phyloP scores from a whole-genome alignment of 2,888 invertebrate species.

The Spilarctia lutea region DNA sequence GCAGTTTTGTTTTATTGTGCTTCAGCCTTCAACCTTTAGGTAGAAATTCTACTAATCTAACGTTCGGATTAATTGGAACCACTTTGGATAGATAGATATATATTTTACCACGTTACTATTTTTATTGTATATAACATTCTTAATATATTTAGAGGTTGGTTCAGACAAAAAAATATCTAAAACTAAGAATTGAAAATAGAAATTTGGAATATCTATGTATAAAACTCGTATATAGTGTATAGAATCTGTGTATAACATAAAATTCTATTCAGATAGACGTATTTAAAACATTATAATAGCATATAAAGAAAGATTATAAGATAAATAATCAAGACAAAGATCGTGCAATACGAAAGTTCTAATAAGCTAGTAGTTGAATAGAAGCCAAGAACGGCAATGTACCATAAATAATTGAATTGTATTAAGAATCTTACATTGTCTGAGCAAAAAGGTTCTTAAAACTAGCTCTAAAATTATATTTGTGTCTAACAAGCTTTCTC shows the following conservation, averaged over 20 bases:
- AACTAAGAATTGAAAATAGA: not conserved
- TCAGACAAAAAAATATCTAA: not conserved
- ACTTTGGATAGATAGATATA: too few species aligned
- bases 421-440: not conserved
- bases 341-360: not conserved
- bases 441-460: not conserved
- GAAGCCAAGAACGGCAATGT: not conserved
- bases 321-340: not conserved
- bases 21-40: too few species aligned
- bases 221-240: too few species aligned
- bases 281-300: not conserved
- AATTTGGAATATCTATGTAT: too few species aligned
- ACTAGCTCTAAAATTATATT: not conserved
- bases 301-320: not conserved
- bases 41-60: too few species aligned
- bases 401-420: not conserved
- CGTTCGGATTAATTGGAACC: too few species aligned
- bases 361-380: not conserved
- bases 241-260: too few species aligned
- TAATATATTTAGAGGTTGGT: not conserved
- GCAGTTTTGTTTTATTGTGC: not conserved
- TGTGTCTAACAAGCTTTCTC: not conserved
- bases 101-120: too few species aligned
- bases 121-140: too few species aligned
- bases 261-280: not conserved